These are phyloP conservation scores for Cyphomyrmex costatus DNA, from an alignment of 1,140 invertebrate species.

Conservation along the genomic window DNA sequence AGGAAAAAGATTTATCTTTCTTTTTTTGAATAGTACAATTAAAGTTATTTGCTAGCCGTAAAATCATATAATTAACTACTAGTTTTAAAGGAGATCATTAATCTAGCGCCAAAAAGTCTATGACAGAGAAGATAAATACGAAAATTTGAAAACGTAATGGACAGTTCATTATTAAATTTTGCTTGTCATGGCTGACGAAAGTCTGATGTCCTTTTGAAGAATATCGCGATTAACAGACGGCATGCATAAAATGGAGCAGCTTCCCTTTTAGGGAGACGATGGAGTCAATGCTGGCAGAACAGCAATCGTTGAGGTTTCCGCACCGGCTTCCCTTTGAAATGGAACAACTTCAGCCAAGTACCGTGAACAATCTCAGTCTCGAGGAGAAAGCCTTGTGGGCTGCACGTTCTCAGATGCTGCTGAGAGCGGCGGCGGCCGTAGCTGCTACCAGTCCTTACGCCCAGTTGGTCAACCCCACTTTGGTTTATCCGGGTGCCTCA, in stretches of 20 bases:
- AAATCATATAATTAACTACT: background rate
- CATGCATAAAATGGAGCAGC: slow-evolving; percentile 84
- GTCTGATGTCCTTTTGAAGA: background rate
- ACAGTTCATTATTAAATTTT: background rate
- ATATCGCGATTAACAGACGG: slow-evolving; percentile 45
- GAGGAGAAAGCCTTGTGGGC: slow-evolving; percentile 92
- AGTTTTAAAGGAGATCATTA: slow-evolving; percentile 2
- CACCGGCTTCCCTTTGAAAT: slow-evolving; percentile 91
- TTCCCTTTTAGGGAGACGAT: slow-evolving; percentile 92
- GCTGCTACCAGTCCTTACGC: slow-evolving; percentile 87
- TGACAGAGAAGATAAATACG: background rate
- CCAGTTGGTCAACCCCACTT: slow-evolving; percentile 85
- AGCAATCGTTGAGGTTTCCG: slow-evolving; percentile 91
- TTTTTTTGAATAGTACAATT: background rate
- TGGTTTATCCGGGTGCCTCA: slow-evolving; percentile 84
- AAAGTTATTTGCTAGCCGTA: background rate
- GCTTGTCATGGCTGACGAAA: background rate
- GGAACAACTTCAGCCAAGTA: slow-evolving; percentile 88
- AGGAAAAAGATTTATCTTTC: background rate
- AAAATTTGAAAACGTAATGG: background rate
- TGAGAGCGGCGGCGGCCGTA: slow-evolving; percentile 89
- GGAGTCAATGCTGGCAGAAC: slow-evolving; percentile 93
- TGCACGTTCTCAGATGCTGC: slow-evolving; percentile 89
- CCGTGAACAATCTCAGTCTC: slow-evolving; percentile 90
- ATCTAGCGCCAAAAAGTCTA: background rate